These are phyloP conservation scores for Cosmopolites sordidus DNA, from an alignment of 2,888 invertebrate species.

Conservation along the genomic window DNA sequence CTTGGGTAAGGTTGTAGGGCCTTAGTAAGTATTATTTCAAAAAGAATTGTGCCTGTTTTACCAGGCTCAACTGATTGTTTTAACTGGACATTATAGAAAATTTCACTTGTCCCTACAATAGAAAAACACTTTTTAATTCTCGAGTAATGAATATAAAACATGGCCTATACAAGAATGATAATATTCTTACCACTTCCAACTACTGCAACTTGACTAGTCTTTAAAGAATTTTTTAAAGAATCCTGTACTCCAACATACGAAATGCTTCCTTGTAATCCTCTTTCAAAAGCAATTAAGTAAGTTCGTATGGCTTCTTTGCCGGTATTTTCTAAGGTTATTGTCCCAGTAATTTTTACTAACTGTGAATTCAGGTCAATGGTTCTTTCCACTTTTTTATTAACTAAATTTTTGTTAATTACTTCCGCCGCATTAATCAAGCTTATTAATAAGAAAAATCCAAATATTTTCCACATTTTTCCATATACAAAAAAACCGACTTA, in stretches of 20 bases:
- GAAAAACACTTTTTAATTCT: neutral
- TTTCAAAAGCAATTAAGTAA: slow-evolving; percentile 70
- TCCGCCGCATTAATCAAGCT: slow-evolving; percentile 28
- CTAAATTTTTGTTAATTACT: slow-evolving; percentile 55
- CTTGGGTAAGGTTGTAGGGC: slow-evolving; percentile 79
- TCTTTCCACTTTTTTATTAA: slow-evolving; percentile 77
- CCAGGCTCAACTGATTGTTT: slow-evolving; percentile 59
- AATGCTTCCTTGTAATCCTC: slow-evolving; percentile 58
- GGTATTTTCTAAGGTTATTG: slow-evolving; percentile 79
- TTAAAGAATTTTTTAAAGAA: slow-evolving; percentile 56
- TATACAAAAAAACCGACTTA: neutral
- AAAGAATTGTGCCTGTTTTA: slow-evolving; percentile 55
- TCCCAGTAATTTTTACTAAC: slow-evolving; percentile 76
- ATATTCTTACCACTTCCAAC: slow-evolving; percentile 25
- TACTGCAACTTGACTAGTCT: slow-evolving; percentile 46
- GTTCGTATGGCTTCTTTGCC: slow-evolving; percentile 67
- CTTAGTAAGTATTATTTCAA: slow-evolving; percentile 75
- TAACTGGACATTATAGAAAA: slow-evolving; percentile 47
- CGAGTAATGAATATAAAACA: neutral
- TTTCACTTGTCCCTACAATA: slow-evolving; percentile 13
- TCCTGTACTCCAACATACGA: slow-evolving; percentile 73
- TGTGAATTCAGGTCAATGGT: slow-evolving; percentile 84
- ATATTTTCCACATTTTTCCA: slow-evolving; percentile 31
- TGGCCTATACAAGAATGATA: no score
- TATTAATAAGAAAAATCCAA: slow-evolving; percentile 26